These are phyloP conservation scores for Barbus barbus DNA, from an alignment of 2,113 vertebrate genomes.

Conservation along the genomic window DNA sequence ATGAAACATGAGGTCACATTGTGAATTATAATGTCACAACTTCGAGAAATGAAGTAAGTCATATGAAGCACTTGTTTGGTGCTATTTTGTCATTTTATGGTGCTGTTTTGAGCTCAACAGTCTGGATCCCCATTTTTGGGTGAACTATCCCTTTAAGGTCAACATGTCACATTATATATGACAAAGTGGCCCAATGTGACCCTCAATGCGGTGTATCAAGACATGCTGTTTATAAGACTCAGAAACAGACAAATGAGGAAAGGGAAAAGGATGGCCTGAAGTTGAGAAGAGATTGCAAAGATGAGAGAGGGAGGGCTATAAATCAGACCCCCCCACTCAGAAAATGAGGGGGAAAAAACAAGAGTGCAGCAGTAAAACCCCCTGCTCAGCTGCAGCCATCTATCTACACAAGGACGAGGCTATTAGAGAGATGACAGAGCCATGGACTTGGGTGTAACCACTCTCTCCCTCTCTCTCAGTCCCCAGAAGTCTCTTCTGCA, in stretches of 20 bases:
- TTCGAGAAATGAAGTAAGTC: neutral
- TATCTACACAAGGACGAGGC: conserved; percentile 56
- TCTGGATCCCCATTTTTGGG: neutral
- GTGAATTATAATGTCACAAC: neutral
- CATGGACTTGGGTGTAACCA: conserved; percentile 50
- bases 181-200: neutral
- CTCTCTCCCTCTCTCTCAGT: conserved; percentile 14
- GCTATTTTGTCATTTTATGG: neutral
- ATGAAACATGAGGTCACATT: neutral
- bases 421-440: conserved; percentile 59
- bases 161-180: conserved; percentile 18
- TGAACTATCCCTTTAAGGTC: conserved; percentile 14
- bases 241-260: conserved; percentile 42
- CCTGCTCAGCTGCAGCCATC: conserved; percentile 60
- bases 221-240: conserved; percentile 36
- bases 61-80: neutral
- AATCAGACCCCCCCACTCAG: conserved; percentile 47
- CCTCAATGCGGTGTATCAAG: conserved; percentile 13
- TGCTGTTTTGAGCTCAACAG: neutral
- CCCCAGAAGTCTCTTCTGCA: conserved; percentile 31
- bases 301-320: conserved; percentile 43
- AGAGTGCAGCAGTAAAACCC: conserved; percentile 54
- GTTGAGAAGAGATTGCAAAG: conserved; percentile 45
- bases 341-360: conserved; percentile 26
- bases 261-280: conserved; percentile 38